phyloP scores from a whole-genome alignment of 2,888 invertebrate genomes.

The Acrobasis suavella region DNA sequence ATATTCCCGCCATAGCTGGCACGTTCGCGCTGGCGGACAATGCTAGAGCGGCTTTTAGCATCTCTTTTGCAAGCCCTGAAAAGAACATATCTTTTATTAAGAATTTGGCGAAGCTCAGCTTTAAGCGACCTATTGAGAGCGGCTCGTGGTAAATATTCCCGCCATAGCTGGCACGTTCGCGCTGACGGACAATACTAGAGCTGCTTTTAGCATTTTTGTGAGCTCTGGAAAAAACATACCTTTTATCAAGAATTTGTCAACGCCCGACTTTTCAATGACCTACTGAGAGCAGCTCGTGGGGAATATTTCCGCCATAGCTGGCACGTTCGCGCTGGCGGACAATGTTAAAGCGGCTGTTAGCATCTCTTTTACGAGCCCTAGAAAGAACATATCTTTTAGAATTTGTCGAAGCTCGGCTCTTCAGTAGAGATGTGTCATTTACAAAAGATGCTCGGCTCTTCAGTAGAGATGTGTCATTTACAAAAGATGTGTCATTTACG shows the following conservation, averaged over 20 bases:
- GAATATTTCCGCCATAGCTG: slow-evolving; percentile 65
- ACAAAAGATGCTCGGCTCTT: no score
- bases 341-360: slow-evolving; percentile 60
- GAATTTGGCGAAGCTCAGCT: slow-evolving; percentile 61
- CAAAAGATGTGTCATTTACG: no score
- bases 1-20: slow-evolving; percentile 63
- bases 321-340: slow-evolving; percentile 62
- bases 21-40: slow-evolving; percentile 62
- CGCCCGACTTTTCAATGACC: slow-evolving; percentile 60
- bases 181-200: slow-evolving; percentile 55
- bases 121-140: slow-evolving; percentile 54
- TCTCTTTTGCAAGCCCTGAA: slow-evolving; percentile 65
- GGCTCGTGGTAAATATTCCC: slow-evolving; percentile 63
- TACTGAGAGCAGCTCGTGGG: slow-evolving; percentile 57
- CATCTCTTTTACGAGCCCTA: slow-evolving; percentile 70
- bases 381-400: slow-evolving; percentile 26
- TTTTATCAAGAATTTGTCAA: slow-evolving; percentile 43
- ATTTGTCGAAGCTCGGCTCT: no score
- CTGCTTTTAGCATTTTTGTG: slow-evolving; percentile 68
- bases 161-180: slow-evolving; percentile 63
- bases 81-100: slow-evolving; percentile 18
- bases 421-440: no score
- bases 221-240: slow-evolving; percentile 50
- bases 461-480: no score
- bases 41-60: slow-evolving; percentile 62